phyloP scores from a whole-genome alignment of 2,113 vertebrate species.

The Channa maculata region DNA sequence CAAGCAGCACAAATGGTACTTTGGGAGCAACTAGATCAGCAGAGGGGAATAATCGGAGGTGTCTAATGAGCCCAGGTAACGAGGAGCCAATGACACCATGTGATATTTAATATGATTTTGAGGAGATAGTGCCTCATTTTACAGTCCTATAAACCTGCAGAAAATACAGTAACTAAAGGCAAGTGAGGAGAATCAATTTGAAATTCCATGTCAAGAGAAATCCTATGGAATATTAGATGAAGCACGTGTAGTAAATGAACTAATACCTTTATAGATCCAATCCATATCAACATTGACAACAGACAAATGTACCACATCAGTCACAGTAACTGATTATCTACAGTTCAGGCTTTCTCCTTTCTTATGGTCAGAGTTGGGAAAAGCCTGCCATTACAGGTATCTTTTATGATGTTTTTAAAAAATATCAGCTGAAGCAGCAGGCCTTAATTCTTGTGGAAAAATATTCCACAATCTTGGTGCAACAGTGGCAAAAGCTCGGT shows the following conservation, averaged over 20 bases:
- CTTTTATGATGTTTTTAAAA: too few species aligned
- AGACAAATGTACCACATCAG: too few species aligned
- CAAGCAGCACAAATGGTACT: slow-evolving; percentile 22
- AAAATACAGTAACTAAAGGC: background rate
- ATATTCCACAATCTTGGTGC: too few species aligned
- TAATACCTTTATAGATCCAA: too few species aligned
- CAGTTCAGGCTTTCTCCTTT: too few species aligned
- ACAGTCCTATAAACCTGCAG: slow-evolving; percentile 13
- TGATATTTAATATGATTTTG: slow-evolving; percentile 58
- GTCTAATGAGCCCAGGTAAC: slow-evolving; percentile 52
- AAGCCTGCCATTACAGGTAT: too few species aligned
- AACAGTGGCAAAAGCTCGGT: too few species aligned
- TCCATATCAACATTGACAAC: too few species aligned
- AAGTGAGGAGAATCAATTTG: background rate
- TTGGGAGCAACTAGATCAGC: slow-evolving; percentile 70
- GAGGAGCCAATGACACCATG: slow-evolving; percentile 42
- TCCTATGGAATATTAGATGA: background rate
- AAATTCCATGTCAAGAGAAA: background rate
- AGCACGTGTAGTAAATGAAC: background rate
- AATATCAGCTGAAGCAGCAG: too few species aligned
- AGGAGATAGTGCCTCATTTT: slow-evolving; percentile 46
- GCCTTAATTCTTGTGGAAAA: too few species aligned
- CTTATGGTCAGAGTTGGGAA: too few species aligned
- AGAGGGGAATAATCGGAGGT: slow-evolving; percentile 21
- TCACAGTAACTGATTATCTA: too few species aligned